Percentiles rank a stretch among this genome's conserved stretches.
phyloP scores from a whole-genome alignment of 2,113 vertebrate species.

The Rattus rattus region DNA sequence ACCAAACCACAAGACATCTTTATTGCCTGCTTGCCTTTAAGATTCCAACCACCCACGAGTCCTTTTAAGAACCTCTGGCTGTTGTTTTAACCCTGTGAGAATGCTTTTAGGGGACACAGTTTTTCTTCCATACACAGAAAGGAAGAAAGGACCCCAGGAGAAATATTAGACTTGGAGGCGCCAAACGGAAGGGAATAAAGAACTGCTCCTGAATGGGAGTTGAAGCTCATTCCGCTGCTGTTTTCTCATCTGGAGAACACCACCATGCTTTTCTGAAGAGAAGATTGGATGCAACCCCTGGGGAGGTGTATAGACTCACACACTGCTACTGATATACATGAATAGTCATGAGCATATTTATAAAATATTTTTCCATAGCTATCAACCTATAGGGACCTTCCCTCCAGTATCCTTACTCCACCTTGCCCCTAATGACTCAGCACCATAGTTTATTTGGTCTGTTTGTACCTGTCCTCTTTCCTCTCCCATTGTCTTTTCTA shows the following conservation, averaged over 20 bases:
- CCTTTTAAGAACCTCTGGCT: neutral
- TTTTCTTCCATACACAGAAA: neutral
- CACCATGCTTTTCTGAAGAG: neutral
- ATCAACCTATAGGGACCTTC: neutral
- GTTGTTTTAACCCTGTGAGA: constrained; percentile 34
- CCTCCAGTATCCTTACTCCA: neutral
- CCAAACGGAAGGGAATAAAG: neutral
- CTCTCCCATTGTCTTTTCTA: neutral
- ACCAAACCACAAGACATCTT: neutral
- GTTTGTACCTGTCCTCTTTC: neutral
- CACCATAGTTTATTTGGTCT: too few species aligned
- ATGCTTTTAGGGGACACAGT: constrained; percentile 30
- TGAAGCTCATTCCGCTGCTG: neutral
- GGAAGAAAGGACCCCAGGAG: neutral
- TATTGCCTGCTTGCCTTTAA: constrained; percentile 23
- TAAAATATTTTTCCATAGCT: neutral
- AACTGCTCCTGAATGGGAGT: neutral
- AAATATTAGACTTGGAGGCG: constrained; percentile 19
- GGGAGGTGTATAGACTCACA: accelerated
- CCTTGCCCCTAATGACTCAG: too few species aligned
- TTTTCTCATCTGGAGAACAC: neutral
- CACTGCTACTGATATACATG: too few species aligned
- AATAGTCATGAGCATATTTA: neutral
- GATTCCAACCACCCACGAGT: neutral
- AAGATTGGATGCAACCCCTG: neutral